Evolutionary conservation across 2,888 invertebrate species (phyloP), one percentile per base, ranked within the genome.

Genomic region (Synanthedon formicaeformis): DNA sequence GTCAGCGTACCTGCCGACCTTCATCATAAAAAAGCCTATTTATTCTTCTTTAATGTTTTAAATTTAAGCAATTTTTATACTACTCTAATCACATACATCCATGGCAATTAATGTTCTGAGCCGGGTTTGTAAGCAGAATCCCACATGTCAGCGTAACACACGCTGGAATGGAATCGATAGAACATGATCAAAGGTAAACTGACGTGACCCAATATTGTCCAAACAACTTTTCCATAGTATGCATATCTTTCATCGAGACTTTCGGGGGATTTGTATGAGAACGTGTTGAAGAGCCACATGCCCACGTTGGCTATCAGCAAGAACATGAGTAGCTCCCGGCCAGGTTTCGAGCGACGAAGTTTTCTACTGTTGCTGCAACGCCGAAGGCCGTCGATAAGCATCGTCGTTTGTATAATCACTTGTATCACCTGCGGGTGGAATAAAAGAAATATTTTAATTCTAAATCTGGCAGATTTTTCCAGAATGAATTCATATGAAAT

Each of bases 121-220:
- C 89, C 90, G 2, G 90, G 90, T 65, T 91, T 90, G 63, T 93
- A 94, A 0, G 93, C 93, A 27, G 91, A 91, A 65, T 92, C 91
- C 94, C 94, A 94, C 62, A 94, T 93, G 71, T 93, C 93, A 11
- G 92, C 92, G 50, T 94, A 88, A 65, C 93, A 94, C 0, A 93
- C 93, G n/a, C 93, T 91, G 0, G 93, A 92, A 67, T 94, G 93
- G 70, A 94, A 94, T 55, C 93, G 84, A 66, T 93, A 94, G 77
- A 94, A 94, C 89, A 94, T 92, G 55, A 92, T 93, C 3, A 94
- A 78, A 0, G 94, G 94, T 11, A 93, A 76, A 41, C 92, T 91
- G 65, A 93, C 81, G 67, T 94, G 94, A 18, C 92, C 92, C 4
- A 94, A 81, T 50, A 94, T 89, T 5, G 92, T 90, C 93, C 94